Base-by-base conservation (phyloP, 2,888 invertebrate species). In the Caenorhabditis sulstoni region DNA sequence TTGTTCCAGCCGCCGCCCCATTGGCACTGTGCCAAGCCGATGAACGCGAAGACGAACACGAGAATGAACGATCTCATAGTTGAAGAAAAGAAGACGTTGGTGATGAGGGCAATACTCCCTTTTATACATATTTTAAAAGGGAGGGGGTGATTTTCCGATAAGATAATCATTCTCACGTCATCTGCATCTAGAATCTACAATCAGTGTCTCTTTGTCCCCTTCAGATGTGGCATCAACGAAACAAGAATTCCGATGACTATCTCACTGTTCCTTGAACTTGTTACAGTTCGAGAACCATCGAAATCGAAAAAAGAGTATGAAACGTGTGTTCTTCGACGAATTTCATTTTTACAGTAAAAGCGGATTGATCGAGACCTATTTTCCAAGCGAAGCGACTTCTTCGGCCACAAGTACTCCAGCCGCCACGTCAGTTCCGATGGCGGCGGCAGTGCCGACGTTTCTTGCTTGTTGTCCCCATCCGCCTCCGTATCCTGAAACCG, bases 1-100 rank as follows among this genome's bases (percentile, higher is more conserved):
- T 59, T 50, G n/a, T 68, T 68, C 68, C 61, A 71, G 18, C 71
- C 71, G 20, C 62, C 62, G 44, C 62, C 62, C 71, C 71, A 71
- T 57, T 71, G 71, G 23, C 37, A 64, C 39, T 3, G 1, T 16
- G 23, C 52, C 9, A 37, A 14, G 23, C 35, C 50, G 35, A 64
- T n/a, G 23, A 52, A 9, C 14, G 35, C 23, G 8, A 41, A 18
- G 49, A 62, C 8, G 16, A 62, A 7, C 11, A 37, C 20, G 12
- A 49, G 39, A 16, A 55, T 16, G 18, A 39, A 55, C 16, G 18
- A 39, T 29, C 8, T 37, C 12, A 41, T 41, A n/a, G n/a, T n/a
- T n/a, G n/a, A n/a, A n/a, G n/a, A n/a, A n/a, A n/a, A 35, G 29
- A 29, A 29, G 29, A 29, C 29, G 29, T 29, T 7, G 7, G 7